Percentiles rank a stretch among this genome's conserved stretches.
phyloP scores from a whole-genome alignment of 2,888 invertebrate species.

The Ellobium chinense region DNA sequence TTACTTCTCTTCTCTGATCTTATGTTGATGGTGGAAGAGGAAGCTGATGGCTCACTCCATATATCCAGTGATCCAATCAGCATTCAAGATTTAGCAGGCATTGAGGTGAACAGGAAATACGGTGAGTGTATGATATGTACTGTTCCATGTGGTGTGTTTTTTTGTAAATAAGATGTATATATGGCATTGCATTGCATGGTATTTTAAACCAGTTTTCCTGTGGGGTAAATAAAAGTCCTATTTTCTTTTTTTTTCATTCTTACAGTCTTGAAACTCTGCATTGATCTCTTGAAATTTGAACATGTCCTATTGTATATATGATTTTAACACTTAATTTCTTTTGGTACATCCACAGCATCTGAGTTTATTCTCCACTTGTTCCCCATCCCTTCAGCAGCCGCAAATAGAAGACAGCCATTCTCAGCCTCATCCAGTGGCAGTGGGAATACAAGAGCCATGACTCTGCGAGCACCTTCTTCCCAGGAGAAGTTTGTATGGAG shows the following conservation, averaged over 20 bases:
- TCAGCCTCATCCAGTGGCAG: background rate
- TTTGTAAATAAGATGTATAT: too few species aligned
- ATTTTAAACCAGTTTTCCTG: too few species aligned
- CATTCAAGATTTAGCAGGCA: slow-evolving; percentile 64
- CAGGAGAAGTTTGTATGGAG: slow-evolving; percentile 76
- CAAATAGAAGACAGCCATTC: background rate
- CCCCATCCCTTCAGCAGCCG: slow-evolving; percentile 23
- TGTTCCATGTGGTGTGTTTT: too few species aligned
- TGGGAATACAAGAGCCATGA: background rate
- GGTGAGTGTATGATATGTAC: slow-evolving; percentile 61
- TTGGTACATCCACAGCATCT: slow-evolving; percentile 55
- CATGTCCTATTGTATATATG: too few species aligned
- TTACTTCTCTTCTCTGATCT: slow-evolving; percentile 74
- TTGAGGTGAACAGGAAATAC: slow-evolving; percentile 66
- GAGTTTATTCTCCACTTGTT: slow-evolving; percentile 65
- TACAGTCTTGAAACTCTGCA: too few species aligned
- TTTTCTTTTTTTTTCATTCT: too few species aligned
- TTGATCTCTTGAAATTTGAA: too few species aligned
- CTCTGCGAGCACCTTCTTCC: slow-evolving; percentile 67
- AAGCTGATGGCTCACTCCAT: slow-evolving; percentile 61
- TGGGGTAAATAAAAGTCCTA: too few species aligned
- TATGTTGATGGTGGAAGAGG: slow-evolving; percentile 64
- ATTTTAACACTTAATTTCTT: slow-evolving; percentile 32
- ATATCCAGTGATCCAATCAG: slow-evolving; percentile 69
- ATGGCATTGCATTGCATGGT: too few species aligned